Evolutionary conservation across 2,797 vertebrate genomes (phyloP), one percentile per base, ranked within the genome.

Genomic region (Aldrovandia affinis): DNA sequence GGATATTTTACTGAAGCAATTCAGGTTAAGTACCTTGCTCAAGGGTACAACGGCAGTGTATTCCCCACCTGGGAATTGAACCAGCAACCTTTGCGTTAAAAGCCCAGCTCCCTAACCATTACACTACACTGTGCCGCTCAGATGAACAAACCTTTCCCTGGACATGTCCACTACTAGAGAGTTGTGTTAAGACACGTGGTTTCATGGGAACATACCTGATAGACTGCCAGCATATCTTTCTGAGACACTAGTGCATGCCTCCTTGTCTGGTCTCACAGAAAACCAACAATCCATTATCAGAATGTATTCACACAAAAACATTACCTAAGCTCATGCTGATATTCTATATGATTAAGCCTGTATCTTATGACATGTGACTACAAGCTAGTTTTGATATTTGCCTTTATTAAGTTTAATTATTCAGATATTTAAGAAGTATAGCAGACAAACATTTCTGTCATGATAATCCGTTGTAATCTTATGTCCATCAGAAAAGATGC

Each of bases 161-260:
- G 20, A 47, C 20, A 77, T 44, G 73, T 44, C 68, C 39, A 47
- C 42, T 77, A 44, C 42, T n/a, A 77, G 15, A 73, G 52, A 25
- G 22, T 44, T 3, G n/a, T 42, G 80, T 36, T 52, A 80, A 80
- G n/a, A 52, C 75, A 78, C 28, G 44, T 15, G 20, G 50, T 36
- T 80, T 80, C 30, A 80, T 54, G 15, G 42, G 52, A 54, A 80
- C 50, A 80, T 55, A 80, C 52, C 50, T 80, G 78, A 55, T 55
- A n/a, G 52, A 54, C n/a, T 30, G 78, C 78, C 52, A 54, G 78
- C 28, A 55, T 7, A 30, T 55, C 55, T 57, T 54, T 30, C 47
- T 55, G 28, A 30, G 50, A 30, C 36, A 77, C 22, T 77, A 28
- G 30, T 8, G 22, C 22, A 55, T 80, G 44, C 22, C 10, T 28